phyloP scores from a whole-genome alignment of 1,140 invertebrate species.

The Trigoniulus corallinus region DNA sequence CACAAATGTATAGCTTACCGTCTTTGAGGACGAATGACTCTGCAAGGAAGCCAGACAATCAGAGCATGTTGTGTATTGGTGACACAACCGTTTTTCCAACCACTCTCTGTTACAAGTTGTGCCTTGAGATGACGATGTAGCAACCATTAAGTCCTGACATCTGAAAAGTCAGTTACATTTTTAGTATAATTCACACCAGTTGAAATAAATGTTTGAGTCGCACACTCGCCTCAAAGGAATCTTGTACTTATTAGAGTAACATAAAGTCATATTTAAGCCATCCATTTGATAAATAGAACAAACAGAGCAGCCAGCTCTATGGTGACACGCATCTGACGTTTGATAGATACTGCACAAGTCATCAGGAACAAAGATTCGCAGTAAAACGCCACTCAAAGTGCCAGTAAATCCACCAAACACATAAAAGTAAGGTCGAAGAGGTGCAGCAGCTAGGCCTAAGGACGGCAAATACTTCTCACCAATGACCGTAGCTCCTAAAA shows the following conservation, averaged over 20 bases:
- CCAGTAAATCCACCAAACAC: slow-evolving; percentile 48
- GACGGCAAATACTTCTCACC: slow-evolving; percentile 3
- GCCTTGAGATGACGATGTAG: slow-evolving; percentile 12
- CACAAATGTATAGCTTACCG: slow-evolving; percentile 14
- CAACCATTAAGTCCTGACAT: slow-evolving; percentile 13
- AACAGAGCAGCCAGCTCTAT: slow-evolving; percentile 60
- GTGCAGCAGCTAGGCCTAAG: slow-evolving; percentile 7
- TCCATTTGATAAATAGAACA: slow-evolving; percentile 38
- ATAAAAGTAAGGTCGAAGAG: slow-evolving; percentile 10
- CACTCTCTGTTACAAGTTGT: slow-evolving; percentile 44
- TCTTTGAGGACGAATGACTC: slow-evolving; percentile 32
- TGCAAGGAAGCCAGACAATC: slow-evolving; percentile 70
- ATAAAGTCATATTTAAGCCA: slow-evolving; percentile 23
- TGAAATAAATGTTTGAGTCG: not conserved
- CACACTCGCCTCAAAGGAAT: slow-evolving; percentile 8
- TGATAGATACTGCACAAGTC: slow-evolving; percentile 69
- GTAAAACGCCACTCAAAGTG: slow-evolving; percentile 41
- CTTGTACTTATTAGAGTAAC: slow-evolving; percentile 22
- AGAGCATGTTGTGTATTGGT: slow-evolving; percentile 53
- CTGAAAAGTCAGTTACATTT: too few relatives aligned
- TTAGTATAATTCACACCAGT: too few relatives aligned
- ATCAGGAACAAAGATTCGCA: slow-evolving; percentile 51
- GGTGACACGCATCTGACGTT: slow-evolving; percentile 50
- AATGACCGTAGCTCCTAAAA: not conserved
- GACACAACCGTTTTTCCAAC: slow-evolving; percentile 48